Percentiles rank a stretch among this genome's conserved stretches.
Evolutionary conservation across 2,797 vertebrate genomes (phyloP).

Genomic region (Rhabdomys pumilio): DNA sequence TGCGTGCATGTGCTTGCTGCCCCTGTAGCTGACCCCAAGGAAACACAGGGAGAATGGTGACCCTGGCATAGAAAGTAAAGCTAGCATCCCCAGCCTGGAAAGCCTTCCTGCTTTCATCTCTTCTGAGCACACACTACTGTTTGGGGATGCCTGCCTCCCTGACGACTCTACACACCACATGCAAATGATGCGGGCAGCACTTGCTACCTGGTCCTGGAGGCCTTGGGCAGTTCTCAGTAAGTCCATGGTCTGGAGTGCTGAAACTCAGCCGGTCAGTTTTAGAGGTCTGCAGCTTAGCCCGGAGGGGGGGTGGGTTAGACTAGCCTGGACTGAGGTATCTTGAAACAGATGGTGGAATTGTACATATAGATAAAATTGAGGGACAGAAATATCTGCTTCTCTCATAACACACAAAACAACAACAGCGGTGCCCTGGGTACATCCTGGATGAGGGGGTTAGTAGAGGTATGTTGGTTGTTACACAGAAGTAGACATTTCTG

Average conservation of each 20-base stretch:
- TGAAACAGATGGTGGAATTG: not conserved
- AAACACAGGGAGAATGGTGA: fast-evolving
- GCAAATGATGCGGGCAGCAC: not conserved
- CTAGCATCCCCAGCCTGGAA: fast-evolving
- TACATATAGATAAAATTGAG: not conserved
- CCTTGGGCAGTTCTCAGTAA: not conserved
- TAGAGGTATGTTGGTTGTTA: no score
- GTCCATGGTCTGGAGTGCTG: not conserved
- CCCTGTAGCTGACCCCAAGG: not conserved
- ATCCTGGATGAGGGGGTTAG: not conserved
- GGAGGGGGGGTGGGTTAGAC: not conserved
- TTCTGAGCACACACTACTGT: fast-evolving
- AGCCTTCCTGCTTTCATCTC: not conserved
- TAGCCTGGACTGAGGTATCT: not conserved
- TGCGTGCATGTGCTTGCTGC: not conserved
- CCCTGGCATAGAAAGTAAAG: not conserved
- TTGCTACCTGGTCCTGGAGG: not conserved
- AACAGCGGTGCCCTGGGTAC: not conserved
- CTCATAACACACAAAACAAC: not conserved
- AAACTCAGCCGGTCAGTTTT: not conserved
- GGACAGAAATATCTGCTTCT: not conserved
- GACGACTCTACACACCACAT: fast-evolving
- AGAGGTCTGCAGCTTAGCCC: not conserved
- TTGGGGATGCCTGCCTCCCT: not conserved
- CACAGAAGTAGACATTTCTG: not conserved